These are phyloP conservation scores for Mystacornis crossleyi DNA, from an alignment of 2,113 vertebrate species.

Conservation along the genomic window DNA sequence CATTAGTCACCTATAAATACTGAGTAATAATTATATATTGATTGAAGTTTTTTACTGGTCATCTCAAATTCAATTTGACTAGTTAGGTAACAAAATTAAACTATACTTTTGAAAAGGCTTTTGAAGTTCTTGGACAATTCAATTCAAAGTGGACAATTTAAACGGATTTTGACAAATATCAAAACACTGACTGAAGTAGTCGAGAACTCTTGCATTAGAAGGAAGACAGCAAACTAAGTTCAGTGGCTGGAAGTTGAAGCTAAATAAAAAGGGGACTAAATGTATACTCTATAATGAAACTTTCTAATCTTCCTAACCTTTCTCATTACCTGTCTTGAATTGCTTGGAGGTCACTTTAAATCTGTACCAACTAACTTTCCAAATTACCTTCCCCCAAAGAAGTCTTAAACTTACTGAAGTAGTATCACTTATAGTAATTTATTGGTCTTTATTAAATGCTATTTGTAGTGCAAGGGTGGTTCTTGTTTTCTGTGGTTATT, in stretches of 20 bases:
- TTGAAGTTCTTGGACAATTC: background rate
- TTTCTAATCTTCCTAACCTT: background rate
- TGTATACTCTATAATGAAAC: background rate
- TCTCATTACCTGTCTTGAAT: background rate
- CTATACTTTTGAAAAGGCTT: background rate
- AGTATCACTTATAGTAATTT: background rate
- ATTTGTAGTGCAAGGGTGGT: background rate
- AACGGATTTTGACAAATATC: background rate
- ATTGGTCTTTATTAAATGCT: background rate
- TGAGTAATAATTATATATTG: background rate
- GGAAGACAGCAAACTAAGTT: background rate
- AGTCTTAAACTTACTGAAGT: background rate
- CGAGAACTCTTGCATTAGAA: fast-evolving
- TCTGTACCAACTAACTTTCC: background rate
- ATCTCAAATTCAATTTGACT: background rate
- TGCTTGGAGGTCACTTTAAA: background rate
- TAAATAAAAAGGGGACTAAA: background rate
- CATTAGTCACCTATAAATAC: background rate
- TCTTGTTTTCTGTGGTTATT: background rate
- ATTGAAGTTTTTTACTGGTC: background rate
- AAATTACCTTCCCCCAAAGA: background rate
- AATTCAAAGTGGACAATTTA: background rate
- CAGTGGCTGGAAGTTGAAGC: background rate
- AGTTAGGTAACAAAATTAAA: background rate
- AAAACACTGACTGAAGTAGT: background rate